Evolutionary conservation across 2,888 invertebrate species (phyloP), one percentile per base, ranked within the genome.

Genomic region (Laspeyria flexula): DNA sequence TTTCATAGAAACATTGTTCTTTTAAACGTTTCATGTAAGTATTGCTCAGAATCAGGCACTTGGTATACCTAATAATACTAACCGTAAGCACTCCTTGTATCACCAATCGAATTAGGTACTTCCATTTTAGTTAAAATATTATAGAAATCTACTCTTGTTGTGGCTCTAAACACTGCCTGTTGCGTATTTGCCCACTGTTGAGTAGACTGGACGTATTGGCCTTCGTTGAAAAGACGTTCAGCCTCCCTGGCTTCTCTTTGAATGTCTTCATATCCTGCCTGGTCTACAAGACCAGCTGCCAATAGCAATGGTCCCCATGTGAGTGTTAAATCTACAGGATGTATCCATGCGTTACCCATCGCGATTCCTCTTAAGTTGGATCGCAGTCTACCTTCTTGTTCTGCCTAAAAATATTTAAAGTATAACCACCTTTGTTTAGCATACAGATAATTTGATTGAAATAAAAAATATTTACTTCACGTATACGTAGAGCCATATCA

Each of bases 271-370:
- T 94, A 93, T 0, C 96, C 97, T 43, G 81, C 79, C 37, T 94
- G 88, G 79, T 97, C 97, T 10, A 97, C 93, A 54, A 96, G 90
- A 3, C 96, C 96, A 83, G 96, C 94, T 11, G 95, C 93, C 18
- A 96, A 92, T 6, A 98, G 92, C 69, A 95, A 95, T 0, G 96
- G 96, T 0, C 95, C 97, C 97, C 97, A 98, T 0, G 96, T 95
- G 25, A 96, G 85, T 0, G 97, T 96, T 0, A 96, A 95, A 77
- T 98, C 97, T 42, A 97, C 94, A 0, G 98, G 97, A 1, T 96
- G 96, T 56, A 98, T 96, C 98, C 98, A 98, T 0, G 97, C 95
- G 83, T 98, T 98, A 1, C 97, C 97, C 81, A 98, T 93, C 0
- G 95, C 96, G 15, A 98, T 94, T 0, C 97, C 97, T 70, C 93